Conservation (phyloP, 2,113 vertebrate species). For the Camelus bactrianus region DNA sequence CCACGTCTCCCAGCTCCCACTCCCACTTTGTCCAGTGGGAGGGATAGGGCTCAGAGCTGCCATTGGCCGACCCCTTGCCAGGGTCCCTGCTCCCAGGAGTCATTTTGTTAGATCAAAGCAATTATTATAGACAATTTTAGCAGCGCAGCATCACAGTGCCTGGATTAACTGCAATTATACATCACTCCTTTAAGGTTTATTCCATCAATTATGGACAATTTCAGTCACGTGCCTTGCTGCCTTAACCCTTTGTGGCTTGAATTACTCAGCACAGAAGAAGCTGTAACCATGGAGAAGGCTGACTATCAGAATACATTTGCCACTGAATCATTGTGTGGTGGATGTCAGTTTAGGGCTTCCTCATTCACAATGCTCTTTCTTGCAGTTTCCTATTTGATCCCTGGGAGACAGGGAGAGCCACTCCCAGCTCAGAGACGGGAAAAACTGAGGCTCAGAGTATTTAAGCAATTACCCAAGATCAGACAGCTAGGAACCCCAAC, state of each 20-base stretch:
- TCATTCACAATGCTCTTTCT: neutral
- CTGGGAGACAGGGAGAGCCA: neutral
- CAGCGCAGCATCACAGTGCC: constrained; percentile 36
- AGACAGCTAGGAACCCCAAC: neutral
- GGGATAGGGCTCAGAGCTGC: fast-evolving
- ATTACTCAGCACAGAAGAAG: neutral
- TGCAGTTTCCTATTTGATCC: neutral
- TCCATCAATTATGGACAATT: constrained; percentile 49
- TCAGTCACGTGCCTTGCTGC: neutral
- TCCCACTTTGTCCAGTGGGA: too few relatives aligned
- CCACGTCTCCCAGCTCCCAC: neutral
- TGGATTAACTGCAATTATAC: constrained; percentile 33
- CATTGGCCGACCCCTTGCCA: neutral
- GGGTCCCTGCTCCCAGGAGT: neutral
- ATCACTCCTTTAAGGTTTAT: constrained; percentile 46
- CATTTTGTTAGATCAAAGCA: constrained; percentile 51
- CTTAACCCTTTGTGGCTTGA: constrained; percentile 24
- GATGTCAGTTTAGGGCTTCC: neutral
- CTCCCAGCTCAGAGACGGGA: neutral
- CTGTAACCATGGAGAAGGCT: neutral
- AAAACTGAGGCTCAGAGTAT: neutral
- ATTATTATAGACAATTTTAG: constrained; percentile 62
- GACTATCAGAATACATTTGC: neutral
- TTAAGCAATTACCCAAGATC: neutral
- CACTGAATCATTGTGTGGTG: neutral